Evolutionary conservation across 2,888 invertebrate genomes (phyloP).

Genomic region (Diaprepes abbreviatus): DNA sequence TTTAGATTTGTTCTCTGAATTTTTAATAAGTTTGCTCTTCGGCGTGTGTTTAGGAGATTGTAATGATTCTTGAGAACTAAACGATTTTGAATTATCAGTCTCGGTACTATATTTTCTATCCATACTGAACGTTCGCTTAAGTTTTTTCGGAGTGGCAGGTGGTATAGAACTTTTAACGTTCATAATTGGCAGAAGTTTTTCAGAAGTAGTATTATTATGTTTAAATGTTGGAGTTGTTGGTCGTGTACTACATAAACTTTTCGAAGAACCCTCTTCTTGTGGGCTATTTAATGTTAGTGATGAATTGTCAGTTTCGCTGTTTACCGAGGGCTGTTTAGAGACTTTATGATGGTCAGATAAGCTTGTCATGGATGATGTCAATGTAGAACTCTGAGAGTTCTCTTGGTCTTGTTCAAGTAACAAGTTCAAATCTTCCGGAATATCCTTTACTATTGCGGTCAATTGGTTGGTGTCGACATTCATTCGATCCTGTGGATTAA

Average conservation of each 20-base stretch:
- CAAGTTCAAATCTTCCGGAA: background rate
- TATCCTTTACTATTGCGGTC: background rate
- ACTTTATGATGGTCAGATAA: background rate
- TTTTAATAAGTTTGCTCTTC: slow-evolving; percentile 9
- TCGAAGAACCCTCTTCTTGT: slow-evolving; percentile 2
- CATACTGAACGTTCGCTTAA: slow-evolving; percentile 61
- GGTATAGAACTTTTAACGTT: slow-evolving; percentile 58
- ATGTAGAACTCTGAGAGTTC: background rate
- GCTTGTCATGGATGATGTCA: slow-evolving; percentile 7
- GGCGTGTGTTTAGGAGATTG: slow-evolving; percentile 52
- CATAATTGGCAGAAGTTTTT: slow-evolving; percentile 61
- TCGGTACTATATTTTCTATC: slow-evolving; percentile 55
- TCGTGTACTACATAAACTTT: background rate
- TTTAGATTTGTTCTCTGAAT: slow-evolving; percentile 13
- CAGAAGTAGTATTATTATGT: slow-evolving; percentile 2
- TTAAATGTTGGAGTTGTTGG: background rate
- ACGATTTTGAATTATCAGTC: slow-evolving; percentile 53
- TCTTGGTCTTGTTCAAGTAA: slow-evolving; percentile 9
- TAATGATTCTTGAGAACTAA: slow-evolving; percentile 56
- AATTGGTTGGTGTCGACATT: background rate
- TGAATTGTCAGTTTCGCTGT: slow-evolving; percentile 10
- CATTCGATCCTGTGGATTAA: slow-evolving; percentile 19
- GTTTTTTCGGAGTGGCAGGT: slow-evolving; percentile 51
- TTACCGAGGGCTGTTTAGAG: background rate
- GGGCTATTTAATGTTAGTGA: slow-evolving; percentile 10